Base-by-base conservation (phyloP, 1,140 invertebrate genomes). In the Caenorhabditis inopinata region DNA sequence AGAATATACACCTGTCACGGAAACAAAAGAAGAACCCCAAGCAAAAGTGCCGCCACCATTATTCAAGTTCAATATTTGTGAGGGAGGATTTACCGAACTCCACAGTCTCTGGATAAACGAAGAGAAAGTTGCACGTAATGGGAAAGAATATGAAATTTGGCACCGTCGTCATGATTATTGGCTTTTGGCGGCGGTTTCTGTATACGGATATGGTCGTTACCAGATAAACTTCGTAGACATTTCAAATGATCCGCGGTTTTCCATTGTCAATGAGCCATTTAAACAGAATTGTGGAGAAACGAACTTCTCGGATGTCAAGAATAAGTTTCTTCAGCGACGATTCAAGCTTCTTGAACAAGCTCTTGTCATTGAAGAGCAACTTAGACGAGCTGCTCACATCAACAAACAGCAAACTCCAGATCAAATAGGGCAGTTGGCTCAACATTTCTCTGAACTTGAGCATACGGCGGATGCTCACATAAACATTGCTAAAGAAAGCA, bases 311-410 rank as follows among this genome's bases (percentile, higher is more conserved):
- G 97, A 99, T 91, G 97, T 99, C 79, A 99, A 99, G 89, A 99
- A 99, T 89, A 99, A 99, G 89, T 99, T 99, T 89, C 91, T 99
- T 21, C 96, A 97, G 0, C 92, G 97, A 78, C 92, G 97, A 78
- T 99, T 98, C 88, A 99, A 99, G n/a, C 90, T 99, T 16, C 90
- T 99, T 42, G 97, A 99, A 88, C 97, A 99, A 91, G 96, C 96
- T 2, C 90, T 99, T 25, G 96, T 99, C 0, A 98, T 99, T 85
- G 97, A 99, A 90, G 97, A 99, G 90, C 97, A 99, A 89, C 89
- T 99, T 18, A 90, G 97, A 27, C 91, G 97, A 78, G 97, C 97
- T 1, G 96, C 96, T 2, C 98, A 98, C 90, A 91, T 99, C 79
- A 98, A 98, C 90, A 91, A 98, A 42, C 38, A 42, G 35, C 96